A percentile compares a stretch with the other conserved stretches of the same genome.
phyloP scores from a whole-genome alignment of 2,113 vertebrate species.

The Choloepus hoffmanni region DNA sequence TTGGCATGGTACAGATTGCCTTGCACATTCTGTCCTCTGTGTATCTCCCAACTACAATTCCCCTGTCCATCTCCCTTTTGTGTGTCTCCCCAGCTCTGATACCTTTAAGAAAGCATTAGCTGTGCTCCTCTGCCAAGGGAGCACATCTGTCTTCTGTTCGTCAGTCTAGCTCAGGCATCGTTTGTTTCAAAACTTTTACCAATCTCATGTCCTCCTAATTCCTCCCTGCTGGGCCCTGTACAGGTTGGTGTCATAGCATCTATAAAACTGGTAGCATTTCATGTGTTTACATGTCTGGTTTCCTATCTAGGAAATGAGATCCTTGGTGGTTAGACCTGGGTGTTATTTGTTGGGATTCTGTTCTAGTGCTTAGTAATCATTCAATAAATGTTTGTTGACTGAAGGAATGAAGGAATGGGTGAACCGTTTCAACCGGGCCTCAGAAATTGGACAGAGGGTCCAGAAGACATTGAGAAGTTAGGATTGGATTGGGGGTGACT shows the following conservation, averaged over 20 bases:
- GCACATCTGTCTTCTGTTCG: accelerated
- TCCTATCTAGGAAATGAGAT: not conserved
- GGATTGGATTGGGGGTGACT: not conserved
- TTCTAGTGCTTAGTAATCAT: not conserved
- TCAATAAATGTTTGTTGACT: not conserved
- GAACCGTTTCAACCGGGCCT: not conserved
- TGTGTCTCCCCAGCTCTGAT: no score
- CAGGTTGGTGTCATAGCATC: not conserved
- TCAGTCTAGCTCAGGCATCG: not conserved
- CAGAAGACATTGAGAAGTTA: not conserved
- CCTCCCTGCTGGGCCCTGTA: not conserved
- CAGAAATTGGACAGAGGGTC: not conserved
- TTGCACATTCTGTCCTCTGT: not conserved
- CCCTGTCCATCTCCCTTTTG: no score
- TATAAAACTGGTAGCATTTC: accelerated
- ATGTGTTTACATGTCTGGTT: not conserved
- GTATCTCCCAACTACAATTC: not conserved
- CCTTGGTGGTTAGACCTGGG: not conserved
- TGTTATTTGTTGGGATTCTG: not conserved
- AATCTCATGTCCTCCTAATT: not conserved
- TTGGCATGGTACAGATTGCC: not conserved
- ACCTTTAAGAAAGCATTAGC: accelerated
- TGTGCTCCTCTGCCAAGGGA: not conserved
- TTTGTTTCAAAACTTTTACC: not conserved
- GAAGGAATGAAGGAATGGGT: not conserved